phyloP scores from a whole-genome alignment of 2,888 invertebrate species.

The Tenthredo distinguenda region DNA sequence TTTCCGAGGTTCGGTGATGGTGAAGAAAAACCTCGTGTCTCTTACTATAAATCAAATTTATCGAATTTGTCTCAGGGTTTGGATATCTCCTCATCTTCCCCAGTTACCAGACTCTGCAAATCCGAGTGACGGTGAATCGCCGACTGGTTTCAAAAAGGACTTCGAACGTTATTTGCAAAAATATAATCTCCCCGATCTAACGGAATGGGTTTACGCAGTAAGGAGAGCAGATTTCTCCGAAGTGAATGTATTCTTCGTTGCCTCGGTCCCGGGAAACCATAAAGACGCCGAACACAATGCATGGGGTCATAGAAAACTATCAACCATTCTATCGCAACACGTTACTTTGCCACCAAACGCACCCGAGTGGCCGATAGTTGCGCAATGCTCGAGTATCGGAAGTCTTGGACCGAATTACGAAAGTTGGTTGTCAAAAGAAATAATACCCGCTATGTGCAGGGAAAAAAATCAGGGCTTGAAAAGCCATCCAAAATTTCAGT shows the following conservation, averaged over 20 bases:
- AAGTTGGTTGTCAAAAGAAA: constrained; percentile 89
- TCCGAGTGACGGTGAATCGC: constrained; percentile 86
- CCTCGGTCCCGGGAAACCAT: constrained; percentile 92
- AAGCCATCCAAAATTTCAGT: constrained; percentile 80
- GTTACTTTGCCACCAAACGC: constrained; percentile 80
- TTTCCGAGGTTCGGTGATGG: not conserved
- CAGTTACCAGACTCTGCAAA: constrained; percentile 80
- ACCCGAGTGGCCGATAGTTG: constrained; percentile 85
- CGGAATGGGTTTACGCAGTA: constrained; percentile 87
- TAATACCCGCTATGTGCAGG: constrained; percentile 83
- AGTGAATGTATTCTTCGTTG: constrained; percentile 91
- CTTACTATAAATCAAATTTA: constrained; percentile 37
- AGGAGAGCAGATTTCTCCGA: constrained; percentile 89
- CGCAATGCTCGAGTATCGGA: constrained; percentile 96
- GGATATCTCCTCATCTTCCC: constrained; percentile 92
- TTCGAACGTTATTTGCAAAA: constrained; percentile 87
- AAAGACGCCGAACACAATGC: constrained; percentile 79
- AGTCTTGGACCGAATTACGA: constrained; percentile 85
- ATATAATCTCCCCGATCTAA: constrained; percentile 85
- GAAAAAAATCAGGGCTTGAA: constrained; percentile 80
- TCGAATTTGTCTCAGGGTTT: constrained; percentile 81
- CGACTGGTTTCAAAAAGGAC: constrained; percentile 90
- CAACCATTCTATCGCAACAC: constrained; percentile 81
- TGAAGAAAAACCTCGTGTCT: not conserved
- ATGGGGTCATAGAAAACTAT: constrained; percentile 82